Conservation (phyloP, 2,888 invertebrate genomes). For the Anoplius nigerrimus region DNA sequence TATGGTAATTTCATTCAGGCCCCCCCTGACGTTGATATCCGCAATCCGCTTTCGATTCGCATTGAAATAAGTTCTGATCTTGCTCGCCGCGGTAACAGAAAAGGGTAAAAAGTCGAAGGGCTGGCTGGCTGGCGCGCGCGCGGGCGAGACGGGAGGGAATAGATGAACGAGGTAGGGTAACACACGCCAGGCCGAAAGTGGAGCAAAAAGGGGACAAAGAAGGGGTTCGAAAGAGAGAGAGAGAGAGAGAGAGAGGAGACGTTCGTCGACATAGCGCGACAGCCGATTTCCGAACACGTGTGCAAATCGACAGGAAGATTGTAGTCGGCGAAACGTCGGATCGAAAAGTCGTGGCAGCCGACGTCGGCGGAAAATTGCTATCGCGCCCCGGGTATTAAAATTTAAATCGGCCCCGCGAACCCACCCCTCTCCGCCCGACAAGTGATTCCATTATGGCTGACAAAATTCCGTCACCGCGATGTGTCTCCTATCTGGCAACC, state of each 20-base stretch:
- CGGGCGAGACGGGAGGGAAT: not conserved
- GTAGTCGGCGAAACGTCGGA: not conserved
- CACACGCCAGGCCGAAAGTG: not conserved
- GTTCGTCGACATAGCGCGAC: conserved; percentile 29
- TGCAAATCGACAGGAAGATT: not conserved
- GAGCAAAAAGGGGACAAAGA: not conserved
- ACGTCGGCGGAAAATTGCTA: too few relatives aligned
- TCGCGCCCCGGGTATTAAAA: too few relatives aligned
- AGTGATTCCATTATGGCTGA: too few relatives aligned
- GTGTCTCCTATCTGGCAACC: too few relatives aligned
- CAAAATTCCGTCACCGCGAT: too few relatives aligned
- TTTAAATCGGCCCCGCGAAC: too few relatives aligned
- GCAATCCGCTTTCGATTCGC: conserved; percentile 67
- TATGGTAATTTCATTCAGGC: conserved; percentile 69
- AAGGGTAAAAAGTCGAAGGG: conserved; percentile 30
- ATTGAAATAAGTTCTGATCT: conserved; percentile 63
- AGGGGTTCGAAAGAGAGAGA: conserved; percentile 4
- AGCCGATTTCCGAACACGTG: not conserved
- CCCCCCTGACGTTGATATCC: conserved; percentile 62
- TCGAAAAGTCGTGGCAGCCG: too few relatives aligned
- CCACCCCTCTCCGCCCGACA: too few relatives aligned
- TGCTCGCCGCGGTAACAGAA: conserved; percentile 8
- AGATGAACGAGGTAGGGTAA: not conserved
- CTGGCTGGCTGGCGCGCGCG: conserved; percentile 14
- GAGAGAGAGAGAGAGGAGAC: conserved; percentile 28